phyloP scores from a whole-genome alignment of 2,797 vertebrate genomes.

The Myotis myotis region DNA sequence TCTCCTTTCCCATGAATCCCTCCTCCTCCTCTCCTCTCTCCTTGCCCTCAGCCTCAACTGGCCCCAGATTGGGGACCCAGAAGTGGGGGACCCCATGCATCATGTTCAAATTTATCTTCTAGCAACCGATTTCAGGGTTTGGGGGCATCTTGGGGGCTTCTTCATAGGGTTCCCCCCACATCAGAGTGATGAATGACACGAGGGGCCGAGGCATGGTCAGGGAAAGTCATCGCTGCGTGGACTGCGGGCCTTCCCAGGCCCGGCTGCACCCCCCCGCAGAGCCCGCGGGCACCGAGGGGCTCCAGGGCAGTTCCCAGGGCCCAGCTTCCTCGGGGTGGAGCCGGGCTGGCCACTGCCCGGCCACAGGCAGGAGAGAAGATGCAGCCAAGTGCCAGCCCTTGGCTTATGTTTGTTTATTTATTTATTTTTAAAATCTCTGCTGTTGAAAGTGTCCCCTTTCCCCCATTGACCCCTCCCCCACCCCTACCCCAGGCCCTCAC shows the following conservation, averaged over 20 bases:
- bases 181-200: constrained; percentile 61
- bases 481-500: too few relatives aligned
- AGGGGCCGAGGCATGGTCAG: constrained; percentile 15
- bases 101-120: not conserved
- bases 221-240: constrained; percentile 62
- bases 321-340: not conserved
- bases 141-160: constrained; percentile 21
- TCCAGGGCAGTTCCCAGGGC: not conserved
- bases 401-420: too few relatives aligned
- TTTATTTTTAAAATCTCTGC: too few relatives aligned
- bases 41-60: not conserved
- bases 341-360: not conserved
- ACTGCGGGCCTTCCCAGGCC: constrained; percentile 63
- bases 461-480: too few relatives aligned
- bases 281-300: not conserved
- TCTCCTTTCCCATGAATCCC: not conserved
- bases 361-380: not conserved
- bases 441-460: too few relatives aligned
- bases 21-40: not conserved
- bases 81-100: not conserved
- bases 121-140: not conserved
- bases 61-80: not conserved
- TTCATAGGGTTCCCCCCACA: constrained; percentile 9
- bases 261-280: constrained; percentile 51
- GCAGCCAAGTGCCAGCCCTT: not conserved